Conservation (phyloP, 2,797 vertebrate species). For the Sphenopsis melanotis region DNA sequence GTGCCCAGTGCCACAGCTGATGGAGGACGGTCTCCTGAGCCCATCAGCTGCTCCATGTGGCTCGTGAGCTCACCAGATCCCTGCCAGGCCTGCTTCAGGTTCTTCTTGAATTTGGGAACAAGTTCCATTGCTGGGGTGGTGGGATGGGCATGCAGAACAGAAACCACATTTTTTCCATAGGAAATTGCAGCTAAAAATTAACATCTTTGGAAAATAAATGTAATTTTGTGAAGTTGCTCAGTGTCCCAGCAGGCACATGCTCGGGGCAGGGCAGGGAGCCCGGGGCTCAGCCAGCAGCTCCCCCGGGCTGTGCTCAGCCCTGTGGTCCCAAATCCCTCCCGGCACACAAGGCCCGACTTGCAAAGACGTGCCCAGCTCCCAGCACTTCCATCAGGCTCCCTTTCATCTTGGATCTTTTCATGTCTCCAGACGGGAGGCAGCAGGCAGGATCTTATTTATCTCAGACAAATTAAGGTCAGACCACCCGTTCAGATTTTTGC, state of each 20-base stretch:
- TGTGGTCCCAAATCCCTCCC: neutral
- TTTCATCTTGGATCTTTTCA: neutral
- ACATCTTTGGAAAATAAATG: neutral
- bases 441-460: neutral
- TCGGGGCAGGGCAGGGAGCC: neutral
- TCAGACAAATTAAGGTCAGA: slow-evolving; percentile 12
- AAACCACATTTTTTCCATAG: neutral
- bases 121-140: neutral
- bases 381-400: neutral
- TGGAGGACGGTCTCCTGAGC: neutral
- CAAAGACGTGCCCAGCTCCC: neutral
- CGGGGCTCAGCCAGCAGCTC: neutral
- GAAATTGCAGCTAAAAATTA: neutral
- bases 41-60: rapidly evolving
- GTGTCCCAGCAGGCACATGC: neutral
- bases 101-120: neutral
- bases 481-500: neutral
- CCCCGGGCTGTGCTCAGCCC: neutral
- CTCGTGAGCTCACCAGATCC: neutral
- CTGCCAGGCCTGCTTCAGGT: neutral
- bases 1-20: neutral
- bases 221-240: neutral
- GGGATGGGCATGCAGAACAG: neutral
- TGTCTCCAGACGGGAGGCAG: neutral
- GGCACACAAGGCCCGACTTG: rapidly evolving